Evolutionary conservation across 2,888 invertebrate species (phyloP), one percentile per base, ranked within the genome.

Genomic region (Pristionchus arcanus): DNA sequence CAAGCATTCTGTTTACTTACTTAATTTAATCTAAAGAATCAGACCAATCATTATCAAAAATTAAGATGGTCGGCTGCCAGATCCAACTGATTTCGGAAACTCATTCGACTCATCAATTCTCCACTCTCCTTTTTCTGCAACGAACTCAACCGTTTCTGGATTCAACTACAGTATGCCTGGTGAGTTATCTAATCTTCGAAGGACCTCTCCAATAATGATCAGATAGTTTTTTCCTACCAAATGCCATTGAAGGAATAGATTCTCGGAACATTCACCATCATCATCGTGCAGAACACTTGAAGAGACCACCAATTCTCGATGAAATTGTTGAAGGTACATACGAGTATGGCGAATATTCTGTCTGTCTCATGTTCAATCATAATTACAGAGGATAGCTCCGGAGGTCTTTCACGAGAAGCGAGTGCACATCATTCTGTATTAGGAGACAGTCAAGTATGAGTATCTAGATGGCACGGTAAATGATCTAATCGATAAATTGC

Each of bases 81-180:
- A n/a, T 13, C 25, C 49, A 19, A 37, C 16, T 25, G 74, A 34
- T 25, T 88, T 88, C 74, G 55, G 55, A 19, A 88, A 74, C 21
- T 88, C 87, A 1, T 88, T 74, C 74, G 87, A 88, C 34, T 86
- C 37, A 25, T 37, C 59, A 4, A 28, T 25, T 13, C 15, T 53
- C 71, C 21, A 31, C 21, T 88, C 87, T 5, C 74, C 87, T 9
- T 74, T 55, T 28, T 71, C 55, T 21, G 68, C 87, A 11, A 88
- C 87, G 21, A 49, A 88, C 19, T 87, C 68, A 9, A 42, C 42
- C 19, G 49, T 21, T 9, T 87, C 87, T 15, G 87, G 68, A n/a
- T 87, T 87, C 68, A 87, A 68, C 28, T 87, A 55, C 49, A 66
- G 66, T 59, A 49, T 68, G 37, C 87, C 63, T 15, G 68, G 87